phyloP scores from a whole-genome alignment of 92 coral and sea anemone species.

The Epizoanthus illoricatus region DNA sequence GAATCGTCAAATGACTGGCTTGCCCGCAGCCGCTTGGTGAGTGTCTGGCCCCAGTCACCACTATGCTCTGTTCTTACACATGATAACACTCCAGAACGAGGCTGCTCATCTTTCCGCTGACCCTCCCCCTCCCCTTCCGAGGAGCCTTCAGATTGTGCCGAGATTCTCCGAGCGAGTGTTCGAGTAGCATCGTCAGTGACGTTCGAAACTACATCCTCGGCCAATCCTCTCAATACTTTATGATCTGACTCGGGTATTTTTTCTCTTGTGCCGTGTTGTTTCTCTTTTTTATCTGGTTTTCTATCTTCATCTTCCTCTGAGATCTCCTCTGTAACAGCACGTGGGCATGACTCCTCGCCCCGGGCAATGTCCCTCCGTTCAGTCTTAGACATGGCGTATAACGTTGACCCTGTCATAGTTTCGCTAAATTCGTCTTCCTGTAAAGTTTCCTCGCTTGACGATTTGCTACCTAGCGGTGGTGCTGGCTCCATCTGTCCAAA shows the following conservation, averaged over 20 bases:
- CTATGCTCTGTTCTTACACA: neutral
- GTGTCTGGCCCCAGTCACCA: constrained; percentile 11
- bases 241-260: neutral
- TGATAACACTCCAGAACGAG: constrained; percentile 42
- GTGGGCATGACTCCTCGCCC: neutral
- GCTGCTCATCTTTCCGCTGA: constrained; percentile 30
- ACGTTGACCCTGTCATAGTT: constrained; percentile 56
- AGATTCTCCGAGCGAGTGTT: neutral
- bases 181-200: constrained; percentile 6
- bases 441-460: constrained; percentile 71
- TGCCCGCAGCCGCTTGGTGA: constrained; percentile 13
- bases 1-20: constrained; percentile 34
- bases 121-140: constrained; percentile 23
- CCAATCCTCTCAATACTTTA: neutral
- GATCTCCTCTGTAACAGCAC: constrained; percentile 36
- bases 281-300: constrained; percentile 4
- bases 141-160: constrained; percentile 3
- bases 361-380: constrained; percentile 17
- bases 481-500: constrained; percentile 53
- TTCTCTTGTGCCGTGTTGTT: neutral
- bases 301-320: constrained; percentile 23
- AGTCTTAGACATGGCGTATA: constrained; percentile 37
- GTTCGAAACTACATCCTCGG: neutral
- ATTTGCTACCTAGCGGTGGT: constrained; percentile 43
- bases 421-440: constrained; percentile 72